These are phyloP conservation scores for Aplochiton taeniatus DNA, from an alignment of 2,797 vertebrate species.

Conservation along the genomic window DNA sequence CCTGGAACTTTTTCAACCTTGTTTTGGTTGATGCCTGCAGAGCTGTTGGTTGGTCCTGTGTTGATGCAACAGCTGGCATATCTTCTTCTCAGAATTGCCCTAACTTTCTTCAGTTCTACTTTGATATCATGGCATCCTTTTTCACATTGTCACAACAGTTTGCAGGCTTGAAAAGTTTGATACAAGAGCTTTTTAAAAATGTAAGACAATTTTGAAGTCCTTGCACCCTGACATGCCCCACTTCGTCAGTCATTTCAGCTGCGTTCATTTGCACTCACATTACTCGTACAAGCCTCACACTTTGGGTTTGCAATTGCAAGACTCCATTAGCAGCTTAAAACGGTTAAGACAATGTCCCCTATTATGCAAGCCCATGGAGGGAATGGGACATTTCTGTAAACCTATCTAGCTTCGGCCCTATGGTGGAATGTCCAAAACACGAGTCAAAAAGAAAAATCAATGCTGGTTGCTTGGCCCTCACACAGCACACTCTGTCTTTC, in stretches of 20 bases:
- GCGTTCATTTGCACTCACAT: neutral
- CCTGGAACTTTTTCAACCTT: too few species aligned
- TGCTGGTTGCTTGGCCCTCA: slow-evolving; percentile 50
- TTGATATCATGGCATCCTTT: slow-evolving; percentile 1
- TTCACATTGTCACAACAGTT: neutral
- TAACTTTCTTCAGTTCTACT: neutral
- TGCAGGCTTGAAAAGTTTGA: neutral
- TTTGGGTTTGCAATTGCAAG: slow-evolving; percentile 45
- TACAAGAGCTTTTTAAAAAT: too few species aligned
- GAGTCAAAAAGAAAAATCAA: slow-evolving; percentile 51
- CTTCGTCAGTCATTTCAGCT: neutral
- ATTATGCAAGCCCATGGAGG: slow-evolving; percentile 57
- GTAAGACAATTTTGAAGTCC: too few species aligned
- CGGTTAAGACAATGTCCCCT: slow-evolving; percentile 61
- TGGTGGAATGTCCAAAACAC: slow-evolving; percentile 58
- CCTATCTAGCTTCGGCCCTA: slow-evolving; percentile 59
- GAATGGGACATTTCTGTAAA: slow-evolving; percentile 60
- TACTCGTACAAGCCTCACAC: slow-evolving; percentile 22
- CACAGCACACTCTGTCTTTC: neutral
- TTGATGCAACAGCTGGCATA: too few species aligned
- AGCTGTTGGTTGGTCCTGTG: too few species aligned
- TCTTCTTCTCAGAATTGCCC: neutral
- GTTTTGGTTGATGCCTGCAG: too few species aligned
- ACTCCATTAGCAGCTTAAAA: slow-evolving; percentile 54
- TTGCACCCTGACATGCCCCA: too few species aligned